Conservation (phyloP, 23 tunicate genomes). For the Ascidia mentula region DNA sequence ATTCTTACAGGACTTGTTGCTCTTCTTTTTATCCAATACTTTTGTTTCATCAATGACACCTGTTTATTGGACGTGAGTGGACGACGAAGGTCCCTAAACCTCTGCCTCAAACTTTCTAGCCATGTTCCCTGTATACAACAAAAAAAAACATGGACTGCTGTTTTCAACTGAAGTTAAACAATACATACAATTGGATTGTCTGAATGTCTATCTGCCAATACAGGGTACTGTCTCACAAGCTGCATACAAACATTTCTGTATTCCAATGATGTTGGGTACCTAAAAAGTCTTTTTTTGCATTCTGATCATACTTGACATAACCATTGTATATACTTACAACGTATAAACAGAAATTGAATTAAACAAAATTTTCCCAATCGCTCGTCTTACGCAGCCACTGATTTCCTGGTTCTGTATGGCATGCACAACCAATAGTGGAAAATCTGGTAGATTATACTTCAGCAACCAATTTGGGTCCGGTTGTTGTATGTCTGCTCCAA, state of each 20-base stretch:
- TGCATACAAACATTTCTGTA: background rate
- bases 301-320: background rate
- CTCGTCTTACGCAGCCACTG: background rate
- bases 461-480: slow-evolving; percentile 3
- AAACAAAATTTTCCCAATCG: background rate
- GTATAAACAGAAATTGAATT: background rate
- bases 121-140: slow-evolving; percentile 17
- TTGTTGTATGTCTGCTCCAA: too few species aligned
- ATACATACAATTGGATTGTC: background rate
- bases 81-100: background rate
- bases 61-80: background rate
- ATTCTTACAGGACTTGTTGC: background rate
- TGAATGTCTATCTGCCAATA: background rate
- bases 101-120: background rate
- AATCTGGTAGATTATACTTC: background rate
- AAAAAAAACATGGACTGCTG: background rate
- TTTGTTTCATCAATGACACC: background rate
- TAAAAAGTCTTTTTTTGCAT: background rate
- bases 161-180: background rate
- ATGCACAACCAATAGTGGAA: background rate
- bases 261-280: background rate
- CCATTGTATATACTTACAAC: background rate
- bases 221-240: background rate
- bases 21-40: background rate
- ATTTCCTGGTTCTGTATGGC: background rate